Evolutionary conservation across 2,888 invertebrate genomes (phyloP), one percentile per base, ranked within the genome.

Genomic region (Daptonema setosum): DNA sequence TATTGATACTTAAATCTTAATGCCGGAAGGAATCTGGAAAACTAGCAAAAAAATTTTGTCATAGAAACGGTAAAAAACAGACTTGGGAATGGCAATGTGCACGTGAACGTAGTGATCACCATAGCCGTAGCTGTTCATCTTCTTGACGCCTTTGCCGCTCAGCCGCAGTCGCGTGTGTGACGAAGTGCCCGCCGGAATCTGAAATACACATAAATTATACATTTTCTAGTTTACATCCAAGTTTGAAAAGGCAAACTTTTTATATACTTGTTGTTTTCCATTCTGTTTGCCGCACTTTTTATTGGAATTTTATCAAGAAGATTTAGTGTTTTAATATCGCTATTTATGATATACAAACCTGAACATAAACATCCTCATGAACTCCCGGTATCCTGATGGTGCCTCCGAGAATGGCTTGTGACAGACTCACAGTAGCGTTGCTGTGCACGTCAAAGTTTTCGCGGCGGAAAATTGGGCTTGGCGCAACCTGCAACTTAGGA

Each of bases 101-200:
- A 95, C 75, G 66, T 86, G 83, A 17, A 97, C 81, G 70, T 93
- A 95, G 73, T 99, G 97, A 73, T 99, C 93, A 0, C 97, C 97
- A 64, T 83, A 80, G 0, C 95, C 93, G 61, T 82, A 80, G 14
- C 84, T 81, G 67, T 87, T 86, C 1, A 93, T 81, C 61, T 86
- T 80, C 70, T 87, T 87, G 73, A 97, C 80, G 0, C 97, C 97
- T 74, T 95, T 95, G 35, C 85, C 83, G 1, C 80, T 78, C 35
- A 97, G 73, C 43, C 85, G 79, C 56, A 97, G 81, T 63, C 80
- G 78, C 5, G 81, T 82, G 72, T 97, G 95, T 0, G 95, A 97
- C 0, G 87, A 86, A 0, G 95, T 95, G 26, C 90, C 87, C 0
- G 87, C 80, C 57, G 82, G 78, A 68, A 97, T 82, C 82, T 87